phyloP scores from a whole-genome alignment of 2,797 vertebrate species.

The Mycteria americana region DNA sequence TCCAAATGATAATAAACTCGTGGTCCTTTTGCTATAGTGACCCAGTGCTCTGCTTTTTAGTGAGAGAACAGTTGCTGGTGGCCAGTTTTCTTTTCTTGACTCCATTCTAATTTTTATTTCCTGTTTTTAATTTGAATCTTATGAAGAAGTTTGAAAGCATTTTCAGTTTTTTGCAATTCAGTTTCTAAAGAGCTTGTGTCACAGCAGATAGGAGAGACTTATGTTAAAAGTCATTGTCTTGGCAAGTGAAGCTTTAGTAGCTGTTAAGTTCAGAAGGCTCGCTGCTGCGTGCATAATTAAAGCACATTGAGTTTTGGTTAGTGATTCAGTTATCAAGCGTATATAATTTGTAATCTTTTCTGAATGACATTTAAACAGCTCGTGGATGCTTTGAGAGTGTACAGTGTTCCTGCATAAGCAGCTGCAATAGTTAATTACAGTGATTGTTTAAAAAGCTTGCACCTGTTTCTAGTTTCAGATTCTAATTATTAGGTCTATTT shows the following conservation, averaged over 20 bases:
- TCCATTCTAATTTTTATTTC: not conserved
- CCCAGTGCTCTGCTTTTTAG: not conserved
- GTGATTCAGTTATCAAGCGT: not conserved
- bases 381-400: fast-evolving
- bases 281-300: not conserved
- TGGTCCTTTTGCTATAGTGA: not conserved
- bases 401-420: not conserved
- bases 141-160: not conserved
- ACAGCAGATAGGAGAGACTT: not conserved
- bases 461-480: not conserved
- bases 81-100: not conserved
- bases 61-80: not conserved
- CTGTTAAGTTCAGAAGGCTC: not conserved
- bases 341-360: not conserved
- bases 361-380: not conserved
- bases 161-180: not conserved
- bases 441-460: not conserved
- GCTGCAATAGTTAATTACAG: not conserved
- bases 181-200: not conserved
- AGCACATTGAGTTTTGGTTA: not conserved
- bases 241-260: not conserved
- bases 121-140: not conserved
- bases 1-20: not conserved
- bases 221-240: not conserved
- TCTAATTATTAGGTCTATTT: not conserved